Base-by-base conservation (phyloP, 2,888 invertebrate species). In the Drosophila suboccidentalis region DNA sequence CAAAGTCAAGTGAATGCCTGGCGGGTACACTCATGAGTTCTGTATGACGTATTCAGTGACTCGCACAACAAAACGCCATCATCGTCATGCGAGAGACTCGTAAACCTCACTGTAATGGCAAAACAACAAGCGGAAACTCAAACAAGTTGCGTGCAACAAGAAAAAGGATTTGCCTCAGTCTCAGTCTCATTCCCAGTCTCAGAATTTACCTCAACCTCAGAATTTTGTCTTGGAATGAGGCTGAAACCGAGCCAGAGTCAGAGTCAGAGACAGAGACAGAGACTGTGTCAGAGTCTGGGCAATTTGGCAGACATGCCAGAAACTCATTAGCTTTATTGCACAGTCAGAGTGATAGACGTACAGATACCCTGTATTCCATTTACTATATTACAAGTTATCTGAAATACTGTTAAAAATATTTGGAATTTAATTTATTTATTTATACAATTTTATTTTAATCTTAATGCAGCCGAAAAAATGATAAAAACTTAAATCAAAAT, bases 241-340 rank as follows among this genome's bases (percentile, higher is more conserved):
- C 53, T 29, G 15, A 44, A 51, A 68, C 51, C 47, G 61, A 73
- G 70, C 34, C 65, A 13, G 15, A 22, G 38, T 46, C 62, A 58
- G 46, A 44, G 60, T n/a, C n/a, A n/a, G 61, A 73, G 70, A 29
- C 65, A 13, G 15, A 22, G 38, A 41, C 62, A 58, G 46, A 44
- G 60, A 36, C 66, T 53, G 39, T 41, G 17, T 9, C 43, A 50
- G 63, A 68, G 53, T 47, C 59, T 19, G 41, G 49, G 50, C 29
- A 74, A 75, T 51, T 78, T 62, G 47, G 63, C 72, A 73, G 74
- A 77, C 85, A 85, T 71, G 88, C 61, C 75, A 78, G 65, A 86
- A 83, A 75, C 87, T 86, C 87, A 80, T 86, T 88, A 88, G 84
- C 83, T 73, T 71, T 70, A 72, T 74, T 86, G 69, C 71, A 66